Base-by-base conservation (phyloP, 2,113 vertebrate species). In the Amblyornis subalaris region DNA sequence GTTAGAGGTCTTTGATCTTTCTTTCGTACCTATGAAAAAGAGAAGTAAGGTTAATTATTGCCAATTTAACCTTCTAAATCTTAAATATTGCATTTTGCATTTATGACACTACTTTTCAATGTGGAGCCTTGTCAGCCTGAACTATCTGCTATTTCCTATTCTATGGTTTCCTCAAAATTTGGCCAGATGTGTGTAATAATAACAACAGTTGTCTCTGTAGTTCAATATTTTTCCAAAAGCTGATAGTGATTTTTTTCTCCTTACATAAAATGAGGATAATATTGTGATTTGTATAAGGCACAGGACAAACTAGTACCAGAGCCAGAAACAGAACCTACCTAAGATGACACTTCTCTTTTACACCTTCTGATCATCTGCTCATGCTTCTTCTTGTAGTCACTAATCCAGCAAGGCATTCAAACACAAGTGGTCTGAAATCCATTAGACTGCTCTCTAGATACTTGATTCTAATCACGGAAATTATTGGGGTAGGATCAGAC, bases 11-110 rank as follows among this genome's bases (percentile, higher is more conserved):
- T 93, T 95, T 92, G 80, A 88, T 93, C 73, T 94, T 85, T 90
- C 57, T 89, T 92, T 94, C 73, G 54, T 71, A 80, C 50, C 28
- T 84, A 61, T 40, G 65, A 75, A 85, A 91, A 90, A 64, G 31
- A 93, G 57, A 83, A 94, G 26, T 55, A 90, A 78, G 31, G 57
- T 91, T 94, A 76, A 82, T 93, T 93, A 83, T 95, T 92, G 70
- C 17, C 21, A 83, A 28, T 92, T 75, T 64, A 70, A 42, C 60
- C 35, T 76, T 85, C 61, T 86, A 58, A 73, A 80, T 23, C 15
- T 73, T 80, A 38, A 58, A 28, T 71, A 42, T 70, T 95, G n/a
- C 48, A 29, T 86, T 92, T 89, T 81, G 25, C 33, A 19, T 85
- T 75, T 94, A 48, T 80, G 65, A 60, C n/a, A 28, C 18, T 67